These are phyloP conservation scores for Lipotes vexillifer DNA, from an alignment of 2,113 vertebrate genomes.

Conservation along the genomic window DNA sequence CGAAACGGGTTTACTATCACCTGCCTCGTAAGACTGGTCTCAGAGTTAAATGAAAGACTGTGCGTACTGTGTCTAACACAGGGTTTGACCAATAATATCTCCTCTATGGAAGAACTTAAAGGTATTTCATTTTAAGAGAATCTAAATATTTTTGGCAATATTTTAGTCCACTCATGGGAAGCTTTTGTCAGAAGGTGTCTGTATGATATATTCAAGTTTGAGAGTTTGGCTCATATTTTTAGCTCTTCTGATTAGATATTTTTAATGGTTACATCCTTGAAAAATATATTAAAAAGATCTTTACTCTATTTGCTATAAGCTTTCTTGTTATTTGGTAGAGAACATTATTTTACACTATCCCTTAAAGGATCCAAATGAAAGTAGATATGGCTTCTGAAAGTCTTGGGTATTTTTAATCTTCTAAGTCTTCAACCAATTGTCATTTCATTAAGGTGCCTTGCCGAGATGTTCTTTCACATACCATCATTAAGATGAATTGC, in stretches of 20 bases:
- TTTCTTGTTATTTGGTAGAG: conserved; percentile 35
- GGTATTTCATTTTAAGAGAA: conserved; percentile 3
- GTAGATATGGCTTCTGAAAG: conserved; percentile 64
- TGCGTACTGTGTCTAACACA: background rate
- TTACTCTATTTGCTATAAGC: conserved; percentile 30
- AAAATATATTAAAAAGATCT: conserved; percentile 34
- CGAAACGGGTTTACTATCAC: background rate
- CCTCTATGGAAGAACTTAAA: background rate
- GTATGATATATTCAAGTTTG: background rate
- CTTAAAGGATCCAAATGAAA: conserved; percentile 65
- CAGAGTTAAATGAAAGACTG: background rate
- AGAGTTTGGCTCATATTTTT: conserved; percentile 28
- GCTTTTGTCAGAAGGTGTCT: background rate
- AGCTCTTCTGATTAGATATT: conserved; percentile 8
- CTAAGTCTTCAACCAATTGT: conserved; percentile 68
- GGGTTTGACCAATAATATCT: background rate
- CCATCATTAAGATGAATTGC: conserved; percentile 74
- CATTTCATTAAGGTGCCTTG: conserved; percentile 60
- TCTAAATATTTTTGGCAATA: conserved; percentile 7
- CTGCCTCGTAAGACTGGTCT: background rate
- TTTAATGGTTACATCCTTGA: conserved; percentile 13
- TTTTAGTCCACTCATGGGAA: background rate
- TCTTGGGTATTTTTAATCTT: conserved; percentile 69
- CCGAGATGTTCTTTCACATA: conserved; percentile 59
- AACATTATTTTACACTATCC: conserved; percentile 37